These are phyloP conservation scores for Chesias legatella DNA, from an alignment of 2,888 invertebrate genomes.

Conservation along the genomic window DNA sequence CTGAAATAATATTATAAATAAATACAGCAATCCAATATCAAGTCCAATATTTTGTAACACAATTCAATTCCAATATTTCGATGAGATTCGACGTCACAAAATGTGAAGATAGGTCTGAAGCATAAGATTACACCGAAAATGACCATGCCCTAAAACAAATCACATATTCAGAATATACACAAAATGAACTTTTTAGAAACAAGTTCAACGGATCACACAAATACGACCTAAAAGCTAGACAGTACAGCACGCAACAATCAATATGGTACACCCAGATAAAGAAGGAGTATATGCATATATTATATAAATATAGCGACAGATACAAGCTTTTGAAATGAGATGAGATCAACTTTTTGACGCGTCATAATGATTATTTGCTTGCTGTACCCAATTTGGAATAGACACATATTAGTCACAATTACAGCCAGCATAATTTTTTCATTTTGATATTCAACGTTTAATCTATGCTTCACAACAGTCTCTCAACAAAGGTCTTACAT, in stretches of 20 bases:
- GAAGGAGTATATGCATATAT: neutral
- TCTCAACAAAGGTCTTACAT: constrained; percentile 4
- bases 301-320: no score
- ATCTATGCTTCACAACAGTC: constrained; percentile 8
- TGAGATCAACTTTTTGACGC: constrained; percentile 2
- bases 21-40: no score
- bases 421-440: constrained; percentile 16
- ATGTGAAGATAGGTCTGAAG: constrained; percentile 20
- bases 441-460: constrained; percentile 5
- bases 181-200: neutral
- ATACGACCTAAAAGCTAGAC: constrained; percentile 3
- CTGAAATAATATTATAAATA: no score
- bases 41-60: no score
- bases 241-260: constrained; percentile 9
- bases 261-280: constrained; percentile 10
- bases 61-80: constrained; percentile 23
- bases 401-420: neutral
- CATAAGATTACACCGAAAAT: constrained; percentile 29
- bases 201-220: constrained; percentile 10
- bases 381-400: neutral
- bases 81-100: constrained; percentile 30
- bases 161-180: constrained; percentile 19
- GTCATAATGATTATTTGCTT: neutral
- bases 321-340: neutral
- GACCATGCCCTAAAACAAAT: constrained; percentile 33